Conservation (phyloP, 2,113 vertebrate species). For the Cisticola juncidis region DNA sequence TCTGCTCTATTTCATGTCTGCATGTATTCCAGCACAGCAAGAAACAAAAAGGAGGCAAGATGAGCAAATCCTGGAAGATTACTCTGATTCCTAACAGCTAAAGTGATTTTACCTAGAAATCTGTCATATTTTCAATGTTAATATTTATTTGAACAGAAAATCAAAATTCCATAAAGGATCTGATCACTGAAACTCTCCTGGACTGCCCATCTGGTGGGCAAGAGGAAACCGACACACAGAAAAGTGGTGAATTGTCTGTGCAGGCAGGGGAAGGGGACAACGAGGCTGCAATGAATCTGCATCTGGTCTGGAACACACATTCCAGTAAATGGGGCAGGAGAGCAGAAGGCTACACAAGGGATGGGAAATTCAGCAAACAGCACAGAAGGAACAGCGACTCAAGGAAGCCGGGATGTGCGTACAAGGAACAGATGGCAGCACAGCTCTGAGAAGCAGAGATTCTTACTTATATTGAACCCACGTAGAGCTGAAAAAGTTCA, state of each 20-base stretch:
- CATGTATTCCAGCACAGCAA: neutral
- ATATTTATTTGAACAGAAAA: neutral
- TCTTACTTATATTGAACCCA: neutral
- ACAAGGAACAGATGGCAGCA: constrained; percentile 49
- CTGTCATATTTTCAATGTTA: neutral
- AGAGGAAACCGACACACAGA: neutral
- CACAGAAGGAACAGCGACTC: neutral
- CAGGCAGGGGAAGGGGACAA: neutral
- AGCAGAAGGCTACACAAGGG: neutral
- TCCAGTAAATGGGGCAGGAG: neutral
- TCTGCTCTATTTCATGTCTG: neutral
- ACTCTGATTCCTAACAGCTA: neutral
- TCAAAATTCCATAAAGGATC: neutral
- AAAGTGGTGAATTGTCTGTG: neutral
- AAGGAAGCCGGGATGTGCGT: neutral
- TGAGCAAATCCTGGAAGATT: neutral
- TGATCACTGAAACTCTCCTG: neutral
- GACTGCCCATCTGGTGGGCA: neutral
- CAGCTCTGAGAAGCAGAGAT: neutral
- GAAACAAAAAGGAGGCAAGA: neutral
- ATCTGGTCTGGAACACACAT: neutral
- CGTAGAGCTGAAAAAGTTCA: neutral
- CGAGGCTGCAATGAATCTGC: neutral
- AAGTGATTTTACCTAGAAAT: neutral
- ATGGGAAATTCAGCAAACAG: neutral